Base-by-base conservation (phyloP, 2,797 vertebrate species). In the Enteromius radiatus region DNA sequence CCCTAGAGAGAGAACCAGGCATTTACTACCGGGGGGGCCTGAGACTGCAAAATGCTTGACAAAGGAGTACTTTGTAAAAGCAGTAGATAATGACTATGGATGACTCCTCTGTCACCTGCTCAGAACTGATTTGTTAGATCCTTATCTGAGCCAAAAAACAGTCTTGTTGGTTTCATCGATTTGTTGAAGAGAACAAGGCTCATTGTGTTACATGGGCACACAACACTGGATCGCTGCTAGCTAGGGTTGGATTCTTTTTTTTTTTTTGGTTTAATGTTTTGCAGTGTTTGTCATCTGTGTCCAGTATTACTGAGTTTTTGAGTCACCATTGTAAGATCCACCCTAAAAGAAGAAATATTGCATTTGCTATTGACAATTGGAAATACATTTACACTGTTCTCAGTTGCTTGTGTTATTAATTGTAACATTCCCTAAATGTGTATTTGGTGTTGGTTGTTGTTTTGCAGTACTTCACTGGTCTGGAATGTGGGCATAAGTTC, bases 401-500 rank as follows among this genome's bases (percentile, higher is more conserved):
- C 23, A 59, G 11, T 23, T 79, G 31, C n/a, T 73, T 21, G 6
- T 59, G 41, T 49, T 49, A 26, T 61, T 33, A 49, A 38, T 17
- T 80, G 12, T 49, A 23, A 63, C 41, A 31, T 80, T 33, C 17
- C n/a, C 12, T 75, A 81, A 69, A 49, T 82, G 36, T 82, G 11
- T 3, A 36, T 81, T 76, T 59, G 52, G 14, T 76, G 19, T 78
- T 4, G 14, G 15, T 59, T 77, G 26, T 33, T 82, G 31, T 82
- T 43, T 84, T 77, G 38, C 94, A 99, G 98, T 99, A 97, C 91
- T 99, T 99, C 91, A 99, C 98, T 82, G 98, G 98, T 92, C 93
- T 99, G 89, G 98, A 99, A 92, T 99, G 98, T 94, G 98, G 98
- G 94, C 98, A 99, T 95, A 99, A 99, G 92, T 99, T 99, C 94